Evolutionary conservation across 2,113 vertebrate genomes (phyloP).

Genomic region (Poeciliopsis turrubarensis): DNA sequence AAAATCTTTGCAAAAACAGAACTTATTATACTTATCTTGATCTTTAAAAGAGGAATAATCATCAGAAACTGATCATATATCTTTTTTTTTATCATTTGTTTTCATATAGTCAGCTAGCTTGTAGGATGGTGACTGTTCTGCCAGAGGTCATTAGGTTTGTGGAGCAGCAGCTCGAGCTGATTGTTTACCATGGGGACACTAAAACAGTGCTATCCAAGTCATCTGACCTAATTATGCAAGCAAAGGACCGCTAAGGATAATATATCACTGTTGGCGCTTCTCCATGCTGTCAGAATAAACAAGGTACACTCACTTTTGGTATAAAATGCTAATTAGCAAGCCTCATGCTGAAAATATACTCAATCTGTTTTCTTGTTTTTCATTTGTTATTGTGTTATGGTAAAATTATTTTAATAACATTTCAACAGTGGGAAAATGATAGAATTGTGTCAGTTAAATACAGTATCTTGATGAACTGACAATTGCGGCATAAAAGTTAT

Average conservation of each 20-base stretch:
- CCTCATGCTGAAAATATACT: not conserved
- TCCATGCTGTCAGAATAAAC: constrained; percentile 8
- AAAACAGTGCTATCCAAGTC: constrained; percentile 68
- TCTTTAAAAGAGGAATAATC: not conserved
- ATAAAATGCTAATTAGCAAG: not conserved
- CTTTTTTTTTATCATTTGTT: constrained; percentile 1
- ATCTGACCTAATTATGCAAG: constrained; percentile 73
- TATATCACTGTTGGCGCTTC: constrained; percentile 54
- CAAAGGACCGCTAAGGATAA: constrained; percentile 54
- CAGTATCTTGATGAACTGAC: not conserved
- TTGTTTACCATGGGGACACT: constrained; percentile 69
- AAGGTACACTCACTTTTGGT: not conserved
- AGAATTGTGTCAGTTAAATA: not conserved
- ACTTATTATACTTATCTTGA: not conserved
- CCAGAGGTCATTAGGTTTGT: constrained; percentile 57
- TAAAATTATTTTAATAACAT: not conserved
- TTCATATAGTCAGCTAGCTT: constrained; percentile 37
- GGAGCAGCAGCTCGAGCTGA: constrained; percentile 51
- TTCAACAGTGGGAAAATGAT: not conserved
- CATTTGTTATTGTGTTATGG: not conserved
- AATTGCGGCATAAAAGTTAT: not conserved
- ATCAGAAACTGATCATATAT: not conserved
- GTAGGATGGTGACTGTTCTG: constrained; percentile 51
- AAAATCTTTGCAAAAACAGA: not conserved
- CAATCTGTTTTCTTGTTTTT: not conserved